Percentiles rank a stretch among this genome's conserved stretches.
phyloP scores from a whole-genome alignment of 37 sponge, comb jelly and placozoan genomes.

The Aplysina aerophoba region DNA sequence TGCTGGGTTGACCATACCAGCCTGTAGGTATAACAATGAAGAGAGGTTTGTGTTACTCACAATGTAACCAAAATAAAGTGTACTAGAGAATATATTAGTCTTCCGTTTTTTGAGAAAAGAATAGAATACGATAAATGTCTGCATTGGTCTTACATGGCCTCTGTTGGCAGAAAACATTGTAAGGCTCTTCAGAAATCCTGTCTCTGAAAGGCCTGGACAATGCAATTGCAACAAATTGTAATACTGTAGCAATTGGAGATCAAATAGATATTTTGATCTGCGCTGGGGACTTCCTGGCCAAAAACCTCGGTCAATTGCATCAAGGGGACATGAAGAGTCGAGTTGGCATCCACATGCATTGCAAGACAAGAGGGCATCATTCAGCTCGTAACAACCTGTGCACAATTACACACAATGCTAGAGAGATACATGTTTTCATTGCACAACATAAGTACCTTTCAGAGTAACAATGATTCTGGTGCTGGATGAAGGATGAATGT shows the following conservation, averaged over 20 bases:
- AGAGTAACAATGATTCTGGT: conserved; percentile 19
- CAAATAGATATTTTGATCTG: conserved; percentile 26
- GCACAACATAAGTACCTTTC: no score
- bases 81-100: no score
- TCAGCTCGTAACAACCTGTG: not conserved
- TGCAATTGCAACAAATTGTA: conserved; percentile 19
- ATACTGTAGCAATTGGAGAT: not conserved
- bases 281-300: conserved; percentile 13
- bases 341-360: not conserved
- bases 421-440: not conserved
- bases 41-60: no score
- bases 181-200: conserved; percentile 14
- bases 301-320: conserved; percentile 3
- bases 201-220: conserved; percentile 15
- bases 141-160: conserved; percentile 13
- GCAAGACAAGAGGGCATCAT: conserved; percentile 26
- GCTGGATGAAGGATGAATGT: conserved; percentile 6
- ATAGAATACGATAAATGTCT: not conserved
- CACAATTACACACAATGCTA: not conserved
- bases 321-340: conserved; percentile 26
- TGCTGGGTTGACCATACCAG: conserved; percentile 14
- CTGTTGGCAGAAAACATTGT: conserved; percentile 9
- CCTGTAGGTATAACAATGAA: no score
- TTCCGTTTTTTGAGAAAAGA: not conserved
- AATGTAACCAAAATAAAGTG: no score